phyloP scores from a whole-genome alignment of 2,888 invertebrate genomes.

The Drosophila ustulata region DNA sequence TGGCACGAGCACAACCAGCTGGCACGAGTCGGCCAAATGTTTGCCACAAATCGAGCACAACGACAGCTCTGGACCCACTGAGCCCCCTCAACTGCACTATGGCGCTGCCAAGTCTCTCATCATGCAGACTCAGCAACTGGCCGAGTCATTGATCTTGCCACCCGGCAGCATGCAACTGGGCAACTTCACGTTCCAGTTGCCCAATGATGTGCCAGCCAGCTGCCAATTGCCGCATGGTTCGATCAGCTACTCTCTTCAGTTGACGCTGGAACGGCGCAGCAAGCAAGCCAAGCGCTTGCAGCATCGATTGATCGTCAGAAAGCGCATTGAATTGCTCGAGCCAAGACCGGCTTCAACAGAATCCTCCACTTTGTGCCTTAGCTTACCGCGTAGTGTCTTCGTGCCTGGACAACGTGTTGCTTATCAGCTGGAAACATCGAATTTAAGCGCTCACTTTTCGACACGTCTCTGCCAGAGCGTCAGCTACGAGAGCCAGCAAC shows the following conservation, averaged over 20 bases:
- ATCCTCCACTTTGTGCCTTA: slow-evolving; percentile 14
- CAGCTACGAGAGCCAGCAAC: slow-evolving; percentile 47
- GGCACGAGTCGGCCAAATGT: slow-evolving; percentile 52
- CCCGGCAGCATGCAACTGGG: slow-evolving; percentile 31
- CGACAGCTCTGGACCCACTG: slow-evolving; percentile 53
- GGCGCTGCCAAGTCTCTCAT: slow-evolving; percentile 44
- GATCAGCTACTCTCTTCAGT: slow-evolving; percentile 51
- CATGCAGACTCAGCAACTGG: slow-evolving; percentile 35
- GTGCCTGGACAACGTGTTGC: slow-evolving; percentile 69
- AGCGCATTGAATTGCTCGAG: slow-evolving; percentile 55
- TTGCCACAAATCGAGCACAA: slow-evolving; percentile 64
- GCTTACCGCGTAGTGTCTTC: slow-evolving; percentile 61
- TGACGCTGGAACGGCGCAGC: slow-evolving; percentile 53
- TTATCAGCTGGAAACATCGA: slow-evolving; percentile 38
- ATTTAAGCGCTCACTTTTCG: not conserved
- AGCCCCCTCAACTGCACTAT: slow-evolving; percentile 33
- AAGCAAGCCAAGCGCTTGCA: slow-evolving; percentile 61
- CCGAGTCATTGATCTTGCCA: slow-evolving; percentile 18
- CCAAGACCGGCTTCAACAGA: slow-evolving; percentile 30
- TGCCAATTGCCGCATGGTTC: slow-evolving; percentile 58
- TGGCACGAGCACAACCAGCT: slow-evolving; percentile 54
- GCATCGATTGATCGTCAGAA: slow-evolving; percentile 56
- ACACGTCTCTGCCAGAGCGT: slow-evolving; percentile 62
- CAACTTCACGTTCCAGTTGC: slow-evolving; percentile 55
- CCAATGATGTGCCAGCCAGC: slow-evolving; percentile 55